phyloP scores from a whole-genome alignment of 2,797 vertebrate genomes.

The Brachyrhaphis roseni region DNA sequence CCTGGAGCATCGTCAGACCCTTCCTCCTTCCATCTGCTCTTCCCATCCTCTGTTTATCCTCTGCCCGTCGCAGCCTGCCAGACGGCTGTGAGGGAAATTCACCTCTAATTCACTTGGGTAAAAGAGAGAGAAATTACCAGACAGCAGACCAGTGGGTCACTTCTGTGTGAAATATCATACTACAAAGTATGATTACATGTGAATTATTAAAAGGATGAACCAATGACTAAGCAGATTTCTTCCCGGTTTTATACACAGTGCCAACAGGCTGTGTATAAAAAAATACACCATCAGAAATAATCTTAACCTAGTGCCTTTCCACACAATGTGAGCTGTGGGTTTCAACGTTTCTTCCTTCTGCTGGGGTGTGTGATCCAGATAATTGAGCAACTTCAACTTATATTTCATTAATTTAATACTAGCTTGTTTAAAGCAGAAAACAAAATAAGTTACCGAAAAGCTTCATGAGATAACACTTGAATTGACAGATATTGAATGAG shows the following conservation, averaged over 20 bases:
- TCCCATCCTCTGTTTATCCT: not conserved
- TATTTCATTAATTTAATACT: not conserved
- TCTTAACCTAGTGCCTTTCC: not conserved
- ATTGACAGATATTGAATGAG: too few relatives aligned
- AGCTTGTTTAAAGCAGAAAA: not conserved
- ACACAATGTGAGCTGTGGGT: not conserved
- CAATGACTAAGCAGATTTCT: not conserved
- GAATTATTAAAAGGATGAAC: not conserved
- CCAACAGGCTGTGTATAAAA: not conserved
- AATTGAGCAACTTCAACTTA: not conserved
- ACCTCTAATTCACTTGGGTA: not conserved
- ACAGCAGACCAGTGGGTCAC: not conserved
- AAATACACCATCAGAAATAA: not conserved
- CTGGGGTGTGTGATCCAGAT: too few relatives aligned
- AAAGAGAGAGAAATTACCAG: not conserved
- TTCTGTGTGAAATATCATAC: not conserved
- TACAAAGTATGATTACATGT: not conserved
- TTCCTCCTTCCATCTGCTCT: conserved; percentile 4
- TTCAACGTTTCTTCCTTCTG: not conserved
- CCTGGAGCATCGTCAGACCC: not conserved
- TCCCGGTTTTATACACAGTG: not conserved
- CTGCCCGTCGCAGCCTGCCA: not conserved
- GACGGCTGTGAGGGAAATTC: not conserved
- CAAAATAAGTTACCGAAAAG: not conserved
- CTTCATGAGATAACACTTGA: not conserved